Evolutionary conservation across 2,888 invertebrate species (phyloP), one percentile per base, ranked within the genome.

Genomic region (Tridacna gigas): DNA sequence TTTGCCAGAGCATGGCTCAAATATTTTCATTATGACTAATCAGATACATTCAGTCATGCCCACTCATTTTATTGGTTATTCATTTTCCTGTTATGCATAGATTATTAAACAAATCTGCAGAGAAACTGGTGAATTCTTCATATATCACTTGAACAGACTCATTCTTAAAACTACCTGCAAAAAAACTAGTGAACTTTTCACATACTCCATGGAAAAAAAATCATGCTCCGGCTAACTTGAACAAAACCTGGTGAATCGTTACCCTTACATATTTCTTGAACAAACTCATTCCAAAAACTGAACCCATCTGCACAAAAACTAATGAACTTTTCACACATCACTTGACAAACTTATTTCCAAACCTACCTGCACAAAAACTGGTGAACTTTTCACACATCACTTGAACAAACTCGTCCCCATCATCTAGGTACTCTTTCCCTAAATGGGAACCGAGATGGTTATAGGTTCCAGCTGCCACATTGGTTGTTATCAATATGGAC

Each of bases 401-500:
- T 45, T 82, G 83, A 5, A 84, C 74, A 11, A 65, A 56, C 12
- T 74, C 77, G 25, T 82, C 84, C 3, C 78, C 71, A 65, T 88
- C 88, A 20, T 84, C 81, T 3, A 88, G 77, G 28, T 82, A 88
- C 48, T 88, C 88, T 69, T 65, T 77, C 12, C 88, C 88, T 37
- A 86, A 51, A 22, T 63, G 76, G 1, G 88, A 88, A 7, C 88
- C 88, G 0, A 86, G 80, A 71, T 86, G 86, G 69, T 80, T 79
- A 74, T 88, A 88, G 0, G 88, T 86, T 7, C 88, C 88, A 5
- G 80, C 77, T 15, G 79, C 69, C 12, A 80, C 77, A 74, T 86
- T 88, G 7, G 88, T 88, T 26, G 82, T 80, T 25, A 88, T 86
- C 22, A 88, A 80, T 37, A 88, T 86, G 9, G 86, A 82, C 63